phyloP scores from a whole-genome alignment of 2,797 vertebrate species.

The Hirundo rustica region DNA sequence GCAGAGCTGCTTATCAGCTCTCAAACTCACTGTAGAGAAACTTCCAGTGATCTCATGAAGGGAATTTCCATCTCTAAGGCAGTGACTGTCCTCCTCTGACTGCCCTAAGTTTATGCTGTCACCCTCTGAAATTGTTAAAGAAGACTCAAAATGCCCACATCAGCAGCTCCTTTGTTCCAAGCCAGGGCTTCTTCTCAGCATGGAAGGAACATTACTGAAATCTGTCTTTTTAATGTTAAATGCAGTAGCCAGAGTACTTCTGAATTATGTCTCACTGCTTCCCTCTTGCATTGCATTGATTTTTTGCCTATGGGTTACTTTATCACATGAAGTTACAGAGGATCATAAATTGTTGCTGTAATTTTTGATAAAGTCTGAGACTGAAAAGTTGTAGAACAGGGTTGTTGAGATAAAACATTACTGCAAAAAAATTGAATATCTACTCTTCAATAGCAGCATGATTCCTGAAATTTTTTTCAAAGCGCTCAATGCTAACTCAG shows the following conservation, averaged over 20 bases:
- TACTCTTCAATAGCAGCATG: not conserved
- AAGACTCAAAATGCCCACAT: not conserved
- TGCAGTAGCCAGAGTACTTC: not conserved
- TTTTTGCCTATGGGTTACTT: constrained; percentile 49
- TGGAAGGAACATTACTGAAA: not conserved
- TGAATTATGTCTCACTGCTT: not conserved
- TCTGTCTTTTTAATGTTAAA: constrained; percentile 25
- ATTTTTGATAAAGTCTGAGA: not conserved
- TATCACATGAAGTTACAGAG: constrained; percentile 16
- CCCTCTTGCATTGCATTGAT: constrained; percentile 20
- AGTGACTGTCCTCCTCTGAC: not conserved
- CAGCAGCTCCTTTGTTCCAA: constrained; percentile 30
- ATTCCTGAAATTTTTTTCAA: not conserved
- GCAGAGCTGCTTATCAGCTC: not conserved
- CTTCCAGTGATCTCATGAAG: not conserved
- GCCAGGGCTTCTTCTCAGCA: not conserved
- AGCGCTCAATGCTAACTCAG: not conserved
- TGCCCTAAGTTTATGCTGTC: not conserved
- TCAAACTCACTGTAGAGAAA: not conserved
- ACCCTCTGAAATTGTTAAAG: not conserved
- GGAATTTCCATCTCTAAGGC: not conserved
- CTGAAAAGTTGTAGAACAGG: not conserved
- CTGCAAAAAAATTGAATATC: not conserved
- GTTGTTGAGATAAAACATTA: not conserved
- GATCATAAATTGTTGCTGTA: constrained; percentile 14